Conservation (phyloP, 1,140 invertebrate species). For the Drosophila navojoa region DNA sequence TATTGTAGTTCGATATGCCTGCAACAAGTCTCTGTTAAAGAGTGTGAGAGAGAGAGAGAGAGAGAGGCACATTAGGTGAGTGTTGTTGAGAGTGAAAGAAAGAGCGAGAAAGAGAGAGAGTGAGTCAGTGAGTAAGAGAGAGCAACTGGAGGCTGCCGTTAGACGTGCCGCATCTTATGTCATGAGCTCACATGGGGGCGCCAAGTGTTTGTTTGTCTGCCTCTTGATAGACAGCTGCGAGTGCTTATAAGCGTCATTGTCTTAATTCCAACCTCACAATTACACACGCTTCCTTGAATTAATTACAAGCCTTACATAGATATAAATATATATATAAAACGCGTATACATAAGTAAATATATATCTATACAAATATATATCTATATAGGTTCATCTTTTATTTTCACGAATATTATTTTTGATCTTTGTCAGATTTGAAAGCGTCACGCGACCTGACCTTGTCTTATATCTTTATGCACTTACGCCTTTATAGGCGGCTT, state of each 20-base stretch:
- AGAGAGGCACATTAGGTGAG: not conserved
- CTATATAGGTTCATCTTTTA: not conserved
- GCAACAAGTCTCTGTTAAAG: constrained; percentile 27
- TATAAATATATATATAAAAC: not conserved
- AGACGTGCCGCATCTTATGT: constrained; percentile 64
- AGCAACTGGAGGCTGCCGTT: constrained; percentile 54
- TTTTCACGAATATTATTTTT: constrained; percentile 2
- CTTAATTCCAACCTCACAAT: constrained; percentile 60
- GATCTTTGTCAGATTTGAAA: constrained; percentile 9
- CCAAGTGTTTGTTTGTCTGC: constrained; percentile 31
- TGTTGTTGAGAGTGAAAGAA: not conserved
- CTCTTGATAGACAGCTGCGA: constrained; percentile 46
- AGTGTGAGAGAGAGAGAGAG: constrained; percentile 9
- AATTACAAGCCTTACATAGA: constrained; percentile 46
- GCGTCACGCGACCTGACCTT: constrained; percentile 58
- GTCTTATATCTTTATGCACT: constrained; percentile 31
- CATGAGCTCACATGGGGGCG: constrained; percentile 56
- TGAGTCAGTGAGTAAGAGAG: constrained; percentile 2
- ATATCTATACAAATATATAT: not conserved
- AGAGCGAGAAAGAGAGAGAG: not conserved
- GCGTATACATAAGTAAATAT: not conserved
- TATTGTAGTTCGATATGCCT: constrained; percentile 52
- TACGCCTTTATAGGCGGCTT: constrained; percentile 44
- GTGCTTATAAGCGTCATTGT: constrained; percentile 60
- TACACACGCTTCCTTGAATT: constrained; percentile 72